A percentile compares a stretch with the other conserved stretches of the same genome.
Conservation (phyloP, 1,140 invertebrate genomes). For the Hydropsyche tenuis region DNA sequence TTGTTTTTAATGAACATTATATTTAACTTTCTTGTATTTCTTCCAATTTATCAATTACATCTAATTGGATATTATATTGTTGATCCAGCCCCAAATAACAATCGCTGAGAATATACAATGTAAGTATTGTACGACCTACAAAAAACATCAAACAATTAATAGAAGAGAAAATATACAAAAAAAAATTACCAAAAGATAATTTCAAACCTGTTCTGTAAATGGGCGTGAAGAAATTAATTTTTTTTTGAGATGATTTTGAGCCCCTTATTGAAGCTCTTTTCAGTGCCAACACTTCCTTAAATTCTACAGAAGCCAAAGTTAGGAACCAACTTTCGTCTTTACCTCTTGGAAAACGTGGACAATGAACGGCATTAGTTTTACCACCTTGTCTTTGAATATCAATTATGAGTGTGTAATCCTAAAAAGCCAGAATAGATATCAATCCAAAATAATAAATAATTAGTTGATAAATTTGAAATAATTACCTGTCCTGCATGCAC, state of each 20-base stretch:
- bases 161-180: background rate
- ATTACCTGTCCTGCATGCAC: conserved; percentile 68
- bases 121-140: conserved; percentile 77
- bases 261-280: conserved; percentile 71
- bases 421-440: conserved; percentile 38
- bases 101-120: conserved; percentile 91
- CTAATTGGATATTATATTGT: conserved; percentile 79
- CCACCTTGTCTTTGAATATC: conserved; percentile 62
- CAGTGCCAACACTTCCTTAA: conserved; percentile 82
- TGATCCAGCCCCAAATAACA: conserved; percentile 95
- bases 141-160: conserved; percentile 36
- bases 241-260: conserved; percentile 56
- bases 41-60: conserved; percentile 61
- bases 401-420: conserved; percentile 76
- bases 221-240: conserved; percentile 74
- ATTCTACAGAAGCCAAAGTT: conserved; percentile 77
- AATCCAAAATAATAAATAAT: background rate
- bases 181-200: background rate
- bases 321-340: conserved; percentile 98
- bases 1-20: no score
- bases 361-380: conserved; percentile 69
- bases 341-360: conserved; percentile 86
- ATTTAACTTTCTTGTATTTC: no score
- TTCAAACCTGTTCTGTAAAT: conserved; percentile 61
- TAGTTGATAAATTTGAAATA: conserved; percentile 16